A percentile compares a stretch with the other conserved stretches of the same genome.
Evolutionary conservation across 2,113 vertebrate genomes (phyloP).

Genomic region (Empidonax alnorum): DNA sequence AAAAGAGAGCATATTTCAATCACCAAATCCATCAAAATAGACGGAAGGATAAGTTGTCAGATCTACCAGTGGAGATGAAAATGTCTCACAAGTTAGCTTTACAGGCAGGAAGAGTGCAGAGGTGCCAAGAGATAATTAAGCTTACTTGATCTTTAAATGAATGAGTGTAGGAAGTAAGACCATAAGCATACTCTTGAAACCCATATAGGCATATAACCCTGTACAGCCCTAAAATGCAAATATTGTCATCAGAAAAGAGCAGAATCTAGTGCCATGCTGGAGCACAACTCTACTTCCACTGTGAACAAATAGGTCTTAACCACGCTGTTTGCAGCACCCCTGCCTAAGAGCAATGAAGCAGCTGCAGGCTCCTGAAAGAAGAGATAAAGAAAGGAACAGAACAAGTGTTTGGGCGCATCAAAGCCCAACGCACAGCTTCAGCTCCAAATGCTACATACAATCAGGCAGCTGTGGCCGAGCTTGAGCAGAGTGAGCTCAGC

Average conservation of each 20-base stretch:
- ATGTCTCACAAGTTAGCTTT: background rate
- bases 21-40: background rate
- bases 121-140: background rate
- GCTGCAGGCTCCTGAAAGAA: background rate
- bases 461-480: background rate
- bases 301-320: background rate
- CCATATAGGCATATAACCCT: background rate
- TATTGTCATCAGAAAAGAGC: background rate
- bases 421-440: constrained; percentile 3
- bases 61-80: background rate
- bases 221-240: background rate
- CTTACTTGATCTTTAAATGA: constrained; percentile 30
- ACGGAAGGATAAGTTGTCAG: background rate
- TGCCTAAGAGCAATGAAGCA: background rate
- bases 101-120: background rate
- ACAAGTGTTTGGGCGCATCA: constrained; percentile 1
- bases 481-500: background rate
- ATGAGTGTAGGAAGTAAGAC: background rate
- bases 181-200: background rate
- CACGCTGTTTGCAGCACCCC: background rate
- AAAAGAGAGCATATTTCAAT: background rate
- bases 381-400: background rate
- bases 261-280: background rate
- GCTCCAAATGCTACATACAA: background rate
- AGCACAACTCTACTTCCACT: background rate